Evolutionary conservation across 1,140 invertebrate species (phyloP).

Genomic region (Lepidotrigona ventralis): DNA sequence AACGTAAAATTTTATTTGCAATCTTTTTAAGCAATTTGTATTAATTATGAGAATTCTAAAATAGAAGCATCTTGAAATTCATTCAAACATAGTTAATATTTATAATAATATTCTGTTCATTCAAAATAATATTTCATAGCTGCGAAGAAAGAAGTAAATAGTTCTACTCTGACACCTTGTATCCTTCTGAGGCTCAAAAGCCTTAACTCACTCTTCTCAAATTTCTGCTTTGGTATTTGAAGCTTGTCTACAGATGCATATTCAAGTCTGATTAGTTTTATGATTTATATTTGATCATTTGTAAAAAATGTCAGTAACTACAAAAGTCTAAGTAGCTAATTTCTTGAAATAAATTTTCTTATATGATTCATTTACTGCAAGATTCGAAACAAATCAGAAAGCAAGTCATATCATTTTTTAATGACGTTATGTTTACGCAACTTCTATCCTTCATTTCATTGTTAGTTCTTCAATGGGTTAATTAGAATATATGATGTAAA

Average conservation of each 20-base stretch:
- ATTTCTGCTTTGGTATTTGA: too few species aligned
- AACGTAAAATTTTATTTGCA: too few species aligned
- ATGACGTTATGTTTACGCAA: background rate
- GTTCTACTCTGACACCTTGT: background rate
- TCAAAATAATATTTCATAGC: too few species aligned
- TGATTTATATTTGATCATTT: background rate
- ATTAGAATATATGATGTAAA: background rate
- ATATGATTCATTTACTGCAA: too few species aligned
- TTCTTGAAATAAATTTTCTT: too few species aligned
- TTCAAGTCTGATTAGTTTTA: background rate
- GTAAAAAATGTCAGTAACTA: too few species aligned
- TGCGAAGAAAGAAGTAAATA: background rate
- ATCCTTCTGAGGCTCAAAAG: background rate
- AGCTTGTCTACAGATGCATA: too few species aligned
- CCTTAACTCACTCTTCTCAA: background rate
- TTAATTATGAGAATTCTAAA: background rate
- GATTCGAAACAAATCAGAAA: too few species aligned
- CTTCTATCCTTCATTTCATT: background rate
- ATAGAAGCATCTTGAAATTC: background rate
- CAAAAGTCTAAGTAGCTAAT: too few species aligned
- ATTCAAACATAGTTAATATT: background rate
- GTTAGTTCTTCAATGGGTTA: background rate
- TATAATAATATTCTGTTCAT: background rate
- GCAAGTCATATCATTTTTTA: background rate
- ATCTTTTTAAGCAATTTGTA: too few species aligned